Percentiles rank a stretch among this genome's conserved stretches.
These are phyloP conservation scores for Sitta europaea DNA, from an alignment of 2,113 vertebrate genomes.

Conservation along the genomic window DNA sequence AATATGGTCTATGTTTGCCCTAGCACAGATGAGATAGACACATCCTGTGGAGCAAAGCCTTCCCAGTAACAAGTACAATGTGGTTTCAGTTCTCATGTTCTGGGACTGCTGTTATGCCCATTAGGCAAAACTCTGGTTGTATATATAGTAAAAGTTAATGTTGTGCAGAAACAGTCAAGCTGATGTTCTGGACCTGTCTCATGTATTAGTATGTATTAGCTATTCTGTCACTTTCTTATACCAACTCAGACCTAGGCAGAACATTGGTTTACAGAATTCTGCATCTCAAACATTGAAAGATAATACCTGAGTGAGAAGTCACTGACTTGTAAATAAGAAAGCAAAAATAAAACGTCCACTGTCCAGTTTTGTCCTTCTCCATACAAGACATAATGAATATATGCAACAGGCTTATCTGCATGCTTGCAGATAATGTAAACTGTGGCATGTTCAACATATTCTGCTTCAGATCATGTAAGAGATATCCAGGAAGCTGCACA, in stretches of 20 bases:
- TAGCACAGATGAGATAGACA: background rate
- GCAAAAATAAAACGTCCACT: background rate
- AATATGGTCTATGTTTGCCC: background rate
- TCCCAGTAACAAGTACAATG: background rate
- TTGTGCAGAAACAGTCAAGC: background rate
- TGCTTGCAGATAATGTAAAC: background rate
- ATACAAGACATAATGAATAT: background rate
- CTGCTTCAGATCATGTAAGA: background rate
- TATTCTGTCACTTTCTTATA: background rate
- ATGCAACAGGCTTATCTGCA: background rate
- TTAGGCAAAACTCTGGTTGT: background rate
- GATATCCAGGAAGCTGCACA: background rate
- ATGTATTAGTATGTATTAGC: background rate
- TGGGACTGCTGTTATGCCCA: background rate
- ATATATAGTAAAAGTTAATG: background rate
- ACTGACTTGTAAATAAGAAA: background rate
- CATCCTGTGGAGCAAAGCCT: background rate
- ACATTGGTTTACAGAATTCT: background rate
- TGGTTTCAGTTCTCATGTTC: background rate
- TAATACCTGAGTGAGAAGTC: background rate
- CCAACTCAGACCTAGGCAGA: background rate
- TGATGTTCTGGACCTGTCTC: background rate
- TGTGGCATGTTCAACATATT: background rate
- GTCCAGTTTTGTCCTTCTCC: background rate
- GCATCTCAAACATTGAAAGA: background rate